Conservation (phyloP, 1,140 invertebrate genomes). For the Drosophila punjabiensis region DNA sequence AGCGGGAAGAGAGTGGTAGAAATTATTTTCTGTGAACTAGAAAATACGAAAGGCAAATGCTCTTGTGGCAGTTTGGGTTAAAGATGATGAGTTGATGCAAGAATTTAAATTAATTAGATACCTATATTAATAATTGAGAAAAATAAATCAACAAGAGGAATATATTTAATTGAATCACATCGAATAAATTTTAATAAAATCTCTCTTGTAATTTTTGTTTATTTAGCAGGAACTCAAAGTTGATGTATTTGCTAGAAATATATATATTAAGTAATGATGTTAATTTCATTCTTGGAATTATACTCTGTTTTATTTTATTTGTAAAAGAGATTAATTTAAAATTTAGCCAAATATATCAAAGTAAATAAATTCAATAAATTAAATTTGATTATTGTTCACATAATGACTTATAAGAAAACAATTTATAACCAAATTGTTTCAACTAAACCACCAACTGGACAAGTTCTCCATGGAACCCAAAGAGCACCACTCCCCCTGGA, state of each 20-base stretch:
- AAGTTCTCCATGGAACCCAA: background rate
- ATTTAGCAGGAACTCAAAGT: background rate
- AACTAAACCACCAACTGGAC: background rate
- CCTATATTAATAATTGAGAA: constrained; percentile 1
- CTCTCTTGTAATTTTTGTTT: background rate
- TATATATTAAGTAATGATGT: background rate
- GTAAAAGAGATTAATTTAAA: too few species aligned
- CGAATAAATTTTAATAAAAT: too few species aligned
- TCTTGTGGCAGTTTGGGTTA: background rate
- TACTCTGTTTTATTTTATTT: background rate
- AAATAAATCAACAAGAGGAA: too few species aligned
- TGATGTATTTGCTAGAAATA: background rate
- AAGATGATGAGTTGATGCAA: background rate
- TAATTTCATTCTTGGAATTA: background rate
- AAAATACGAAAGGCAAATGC: constrained; percentile 28
- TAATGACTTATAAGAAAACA: background rate
- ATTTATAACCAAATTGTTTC: background rate
- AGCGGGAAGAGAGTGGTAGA: constrained; percentile 2
- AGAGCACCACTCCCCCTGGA: background rate
- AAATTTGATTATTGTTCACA: background rate
- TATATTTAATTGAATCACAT: too few species aligned
- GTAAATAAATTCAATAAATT: background rate
- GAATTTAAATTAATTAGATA: background rate
- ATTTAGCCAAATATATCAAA: background rate
- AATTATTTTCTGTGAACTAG: background rate